Conservation (phyloP, 2,113 vertebrate species). For the Gobiocypris rarus region DNA sequence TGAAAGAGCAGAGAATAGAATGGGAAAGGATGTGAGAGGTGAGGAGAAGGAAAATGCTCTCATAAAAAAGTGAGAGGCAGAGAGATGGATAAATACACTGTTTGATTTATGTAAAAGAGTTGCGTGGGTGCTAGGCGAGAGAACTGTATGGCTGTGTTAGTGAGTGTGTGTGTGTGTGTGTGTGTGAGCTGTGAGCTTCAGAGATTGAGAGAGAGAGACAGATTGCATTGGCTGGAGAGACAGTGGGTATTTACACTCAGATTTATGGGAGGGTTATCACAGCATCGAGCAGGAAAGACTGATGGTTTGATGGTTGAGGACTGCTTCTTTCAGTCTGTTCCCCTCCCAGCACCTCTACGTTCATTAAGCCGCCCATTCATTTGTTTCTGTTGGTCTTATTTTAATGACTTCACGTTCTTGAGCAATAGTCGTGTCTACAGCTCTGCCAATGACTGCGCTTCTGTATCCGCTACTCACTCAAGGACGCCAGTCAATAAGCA, state of each 20-base stretch:
- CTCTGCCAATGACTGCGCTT: constrained; percentile 43
- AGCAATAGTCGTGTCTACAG: constrained; percentile 43
- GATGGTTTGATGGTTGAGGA: not conserved
- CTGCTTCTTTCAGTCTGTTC: not conserved
- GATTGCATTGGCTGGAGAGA: constrained; percentile 44
- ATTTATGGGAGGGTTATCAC: constrained; percentile 47
- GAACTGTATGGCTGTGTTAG: constrained; percentile 55
- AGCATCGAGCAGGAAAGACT: constrained; percentile 26
- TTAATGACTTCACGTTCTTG: constrained; percentile 36
- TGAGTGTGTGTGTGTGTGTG: constrained; percentile 40
- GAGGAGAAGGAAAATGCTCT: constrained; percentile 39
- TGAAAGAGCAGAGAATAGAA: constrained; percentile 33
- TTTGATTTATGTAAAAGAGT: constrained; percentile 77
- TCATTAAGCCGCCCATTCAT: constrained; percentile 50
- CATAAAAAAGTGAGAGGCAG: constrained; percentile 51
- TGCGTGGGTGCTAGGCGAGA: constrained; percentile 71
- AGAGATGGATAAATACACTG: constrained; percentile 69
- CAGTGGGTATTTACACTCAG: constrained; percentile 47
- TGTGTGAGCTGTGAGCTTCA: constrained; percentile 42
- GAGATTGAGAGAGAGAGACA: constrained; percentile 45
- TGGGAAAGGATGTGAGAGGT: constrained; percentile 35
- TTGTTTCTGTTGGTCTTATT: constrained; percentile 42
- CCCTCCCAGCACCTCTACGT: constrained; percentile 27
- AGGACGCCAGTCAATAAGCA: constrained; percentile 63
- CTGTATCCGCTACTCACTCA: constrained; percentile 42